Percentiles rank a stretch among this genome's conserved stretches.
phyloP scores from a whole-genome alignment of 2,888 invertebrate genomes.

The Argyresthia goedartella region DNA sequence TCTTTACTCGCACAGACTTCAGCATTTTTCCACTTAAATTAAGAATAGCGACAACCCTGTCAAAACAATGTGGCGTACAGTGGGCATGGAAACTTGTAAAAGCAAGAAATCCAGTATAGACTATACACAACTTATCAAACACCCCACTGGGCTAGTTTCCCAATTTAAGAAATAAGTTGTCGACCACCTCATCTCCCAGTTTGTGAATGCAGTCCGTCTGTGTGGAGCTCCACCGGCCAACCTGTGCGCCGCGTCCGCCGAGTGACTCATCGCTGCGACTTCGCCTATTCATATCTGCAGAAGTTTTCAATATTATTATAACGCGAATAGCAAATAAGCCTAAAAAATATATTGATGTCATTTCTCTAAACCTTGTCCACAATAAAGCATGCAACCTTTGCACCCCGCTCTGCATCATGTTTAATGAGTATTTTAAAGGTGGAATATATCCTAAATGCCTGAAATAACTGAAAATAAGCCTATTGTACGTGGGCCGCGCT shows the following conservation, averaged over 20 bases:
- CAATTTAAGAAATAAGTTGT: not conserved
- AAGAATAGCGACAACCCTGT: not conserved
- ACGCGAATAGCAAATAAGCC: not conserved
- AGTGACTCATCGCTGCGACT: not conserved
- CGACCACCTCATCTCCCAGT: not conserved
- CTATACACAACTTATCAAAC: not conserved
- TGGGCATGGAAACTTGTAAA: not conserved
- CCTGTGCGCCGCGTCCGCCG: not conserved
- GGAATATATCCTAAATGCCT: too few relatives aligned
- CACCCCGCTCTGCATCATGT: too few relatives aligned
- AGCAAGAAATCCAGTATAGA: not conserved
- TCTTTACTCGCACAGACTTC: not conserved
- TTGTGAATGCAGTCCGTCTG: not conserved
- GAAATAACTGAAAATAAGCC: too few relatives aligned
- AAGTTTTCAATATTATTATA: not conserved
- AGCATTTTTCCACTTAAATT: not conserved
- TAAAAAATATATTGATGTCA: not conserved
- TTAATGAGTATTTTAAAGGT: too few relatives aligned
- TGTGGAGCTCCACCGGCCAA: not conserved
- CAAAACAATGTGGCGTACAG: not conserved
- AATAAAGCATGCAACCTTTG: too few relatives aligned
- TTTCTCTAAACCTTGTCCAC: not conserved
- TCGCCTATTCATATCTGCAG: not conserved
- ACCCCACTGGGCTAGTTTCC: not conserved
- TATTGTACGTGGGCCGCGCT: too few relatives aligned